Base-by-base conservation (phyloP, 1,140 invertebrate genomes). In the Caenorhabditis remanei region DNA sequence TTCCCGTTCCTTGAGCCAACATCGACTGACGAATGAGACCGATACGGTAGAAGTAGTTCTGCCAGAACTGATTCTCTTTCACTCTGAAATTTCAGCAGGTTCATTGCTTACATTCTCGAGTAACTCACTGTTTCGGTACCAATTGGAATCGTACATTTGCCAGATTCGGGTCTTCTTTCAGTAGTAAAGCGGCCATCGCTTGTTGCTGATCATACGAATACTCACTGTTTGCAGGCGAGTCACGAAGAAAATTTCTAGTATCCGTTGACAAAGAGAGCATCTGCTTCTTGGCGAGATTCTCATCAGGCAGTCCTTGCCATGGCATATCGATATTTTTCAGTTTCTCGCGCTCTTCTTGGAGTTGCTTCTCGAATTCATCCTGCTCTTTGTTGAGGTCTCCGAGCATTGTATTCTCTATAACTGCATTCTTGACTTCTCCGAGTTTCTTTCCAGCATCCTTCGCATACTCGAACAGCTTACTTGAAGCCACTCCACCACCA, bases 21-120 rank as follows among this genome's bases (percentile, higher is more conserved):
- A 91, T 50, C 13, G 96, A 97, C 94, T 99, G 98, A 92, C 97
- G 97, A 91, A 99, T 96, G 46, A 99, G 95, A 89, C 96, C 98
- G 87, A 99, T 96, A 92, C 98, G 96, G 94, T 99, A 99, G 94
- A 99, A 99, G 93, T 99, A 99, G 94, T 99, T 99, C 91, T 97
- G 95, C 98, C 98, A 99, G 94, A 99, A 99, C 92, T 96, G 96
- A 94, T 99, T 97, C 94, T 99, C 98, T 91, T 95, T 97, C 91
- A 99, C 96, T 92, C 97, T 98, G 93, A 71, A 94, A 83, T n/a
- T 32, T 24, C 19, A 58, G 21, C 4, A 16, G 43, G 24, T 79
- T 40, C 32, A 46, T 56, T 58, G 6, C 14, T 19, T 24, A 4
- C 8, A 21, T 40, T 40, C n/a, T 32, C 32, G 32, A 6, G 32